A percentile compares a stretch with the other conserved stretches of the same genome.
Evolutionary conservation across 2,888 invertebrate species (phyloP).

Genomic region (Ariolimax columbianus): DNA sequence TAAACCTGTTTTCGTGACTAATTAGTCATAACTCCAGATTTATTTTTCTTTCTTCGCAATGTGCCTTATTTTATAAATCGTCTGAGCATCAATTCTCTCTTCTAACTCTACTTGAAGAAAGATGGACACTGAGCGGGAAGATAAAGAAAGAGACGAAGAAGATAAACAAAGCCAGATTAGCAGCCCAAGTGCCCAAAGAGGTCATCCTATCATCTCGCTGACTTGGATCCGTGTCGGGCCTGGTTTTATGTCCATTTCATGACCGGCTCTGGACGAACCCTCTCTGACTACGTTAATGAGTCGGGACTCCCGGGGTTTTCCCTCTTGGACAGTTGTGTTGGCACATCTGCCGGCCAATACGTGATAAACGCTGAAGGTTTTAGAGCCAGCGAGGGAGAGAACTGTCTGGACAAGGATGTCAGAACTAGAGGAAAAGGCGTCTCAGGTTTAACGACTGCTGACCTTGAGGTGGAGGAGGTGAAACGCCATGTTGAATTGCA

Average conservation of each 20-base stretch:
- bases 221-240: constrained; percentile 4
- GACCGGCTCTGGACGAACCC: constrained; percentile 25
- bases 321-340: constrained; percentile 24
- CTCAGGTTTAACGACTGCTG: background rate
- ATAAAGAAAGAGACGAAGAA: background rate
- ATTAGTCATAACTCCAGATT: too few species aligned
- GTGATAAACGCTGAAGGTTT: constrained; percentile 40
- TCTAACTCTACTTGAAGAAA: too few species aligned
- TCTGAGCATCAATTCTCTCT: too few species aligned
- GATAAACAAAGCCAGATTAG: background rate
- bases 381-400: constrained; percentile 14
- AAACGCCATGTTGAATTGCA: constrained; percentile 7
- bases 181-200: constrained; percentile 24
- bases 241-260: constrained; percentile 41
- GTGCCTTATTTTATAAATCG: too few species aligned
- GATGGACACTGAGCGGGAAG: background rate
- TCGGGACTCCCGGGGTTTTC: background rate
- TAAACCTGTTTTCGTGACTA: too few species aligned
- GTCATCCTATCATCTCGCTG: constrained; percentile 20
- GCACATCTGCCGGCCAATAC: constrained; percentile 32
- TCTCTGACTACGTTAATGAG: constrained; percentile 24
- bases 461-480: background rate
- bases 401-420: constrained; percentile 15
- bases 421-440: background rate
- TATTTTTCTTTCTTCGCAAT: too few species aligned